Percentiles rank a stretch among this genome's conserved stretches.
Conservation (phyloP, 1,140 invertebrate genomes). For the Paraescarpia echinospica region DNA sequence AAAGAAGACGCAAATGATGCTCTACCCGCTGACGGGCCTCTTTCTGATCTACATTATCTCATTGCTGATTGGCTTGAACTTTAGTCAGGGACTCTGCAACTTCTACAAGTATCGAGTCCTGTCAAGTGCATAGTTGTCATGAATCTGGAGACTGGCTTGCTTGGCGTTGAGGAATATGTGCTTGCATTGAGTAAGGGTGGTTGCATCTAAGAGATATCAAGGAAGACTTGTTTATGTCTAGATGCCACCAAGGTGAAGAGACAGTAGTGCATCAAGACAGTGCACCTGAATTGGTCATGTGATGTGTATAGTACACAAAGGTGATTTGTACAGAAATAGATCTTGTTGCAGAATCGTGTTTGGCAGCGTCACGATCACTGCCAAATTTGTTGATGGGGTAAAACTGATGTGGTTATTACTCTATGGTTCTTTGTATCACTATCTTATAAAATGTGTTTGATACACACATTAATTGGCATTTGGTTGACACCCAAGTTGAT, state of each 20-base stretch:
- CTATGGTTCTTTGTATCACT: not conserved
- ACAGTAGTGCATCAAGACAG: not conserved
- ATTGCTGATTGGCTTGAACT: conserved; percentile 65
- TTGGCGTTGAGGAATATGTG: not conserved
- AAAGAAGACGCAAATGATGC: conserved; percentile 82
- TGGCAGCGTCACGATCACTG: not conserved
- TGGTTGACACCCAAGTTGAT: not conserved
- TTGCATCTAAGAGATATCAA: not conserved
- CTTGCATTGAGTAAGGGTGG: not conserved
- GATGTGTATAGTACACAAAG: not conserved
- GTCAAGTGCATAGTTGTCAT: not conserved
- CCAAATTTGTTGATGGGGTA: not conserved
- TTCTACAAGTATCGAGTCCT: conserved; percentile 50
- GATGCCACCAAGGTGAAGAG: not conserved
- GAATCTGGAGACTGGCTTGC: not conserved
- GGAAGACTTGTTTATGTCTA: not conserved
- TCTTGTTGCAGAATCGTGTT: not conserved
- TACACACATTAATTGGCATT: not conserved
- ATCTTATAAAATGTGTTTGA: not conserved
- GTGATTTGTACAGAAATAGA: not conserved
- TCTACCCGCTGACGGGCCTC: conserved; percentile 81
- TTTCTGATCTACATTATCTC: conserved; percentile 80
- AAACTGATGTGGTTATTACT: not conserved
- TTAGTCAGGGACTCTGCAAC: conserved; percentile 48
- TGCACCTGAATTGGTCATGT: not conserved